phyloP scores from a whole-genome alignment of 2,888 invertebrate species.

The Horisme vitalbata region DNA sequence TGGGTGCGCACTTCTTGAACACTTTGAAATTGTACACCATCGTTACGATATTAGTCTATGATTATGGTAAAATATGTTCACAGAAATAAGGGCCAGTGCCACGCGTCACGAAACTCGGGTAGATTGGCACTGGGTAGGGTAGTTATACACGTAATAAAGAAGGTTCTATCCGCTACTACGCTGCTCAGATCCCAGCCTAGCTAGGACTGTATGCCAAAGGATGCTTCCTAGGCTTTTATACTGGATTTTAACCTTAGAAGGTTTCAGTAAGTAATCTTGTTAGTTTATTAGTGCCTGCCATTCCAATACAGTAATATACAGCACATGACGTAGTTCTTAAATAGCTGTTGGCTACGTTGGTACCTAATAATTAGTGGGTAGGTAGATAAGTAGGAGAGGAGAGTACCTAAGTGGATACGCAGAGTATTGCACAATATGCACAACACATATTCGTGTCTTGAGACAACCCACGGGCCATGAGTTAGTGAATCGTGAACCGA shows the following conservation, averaged over 20 bases:
- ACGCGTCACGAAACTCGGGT: too few relatives aligned
- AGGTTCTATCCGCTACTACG: not conserved
- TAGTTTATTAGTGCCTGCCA: slow-evolving; percentile 56
- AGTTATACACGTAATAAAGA: not conserved
- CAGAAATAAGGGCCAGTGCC: too few relatives aligned
- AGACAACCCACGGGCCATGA: too few relatives aligned
- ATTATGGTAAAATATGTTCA: not conserved
- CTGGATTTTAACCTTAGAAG: slow-evolving; percentile 57
- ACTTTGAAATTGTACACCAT: slow-evolving; percentile 97
- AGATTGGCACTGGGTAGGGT: too few relatives aligned
- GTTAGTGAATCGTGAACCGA: too few relatives aligned
- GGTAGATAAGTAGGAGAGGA: too few relatives aligned
- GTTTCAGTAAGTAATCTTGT: slow-evolving; percentile 73
- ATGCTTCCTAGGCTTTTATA: slow-evolving; percentile 51
- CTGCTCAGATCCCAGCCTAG: not conserved
- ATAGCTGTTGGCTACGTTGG: too few relatives aligned
- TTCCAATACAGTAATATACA: not conserved
- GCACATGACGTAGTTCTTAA: too few relatives aligned
- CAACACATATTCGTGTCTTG: too few relatives aligned
- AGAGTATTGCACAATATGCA: too few relatives aligned
- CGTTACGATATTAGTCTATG: slow-evolving; percentile 43
- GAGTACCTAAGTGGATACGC: too few relatives aligned
- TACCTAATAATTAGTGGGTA: not conserved
- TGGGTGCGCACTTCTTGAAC: slow-evolving; percentile 95
- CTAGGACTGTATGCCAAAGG: slow-evolving; percentile 2